Percentiles rank a stretch among this genome's conserved stretches.
Evolutionary conservation across 1,140 invertebrate genomes (phyloP).

Genomic region (Bombus sylvicola): DNA sequence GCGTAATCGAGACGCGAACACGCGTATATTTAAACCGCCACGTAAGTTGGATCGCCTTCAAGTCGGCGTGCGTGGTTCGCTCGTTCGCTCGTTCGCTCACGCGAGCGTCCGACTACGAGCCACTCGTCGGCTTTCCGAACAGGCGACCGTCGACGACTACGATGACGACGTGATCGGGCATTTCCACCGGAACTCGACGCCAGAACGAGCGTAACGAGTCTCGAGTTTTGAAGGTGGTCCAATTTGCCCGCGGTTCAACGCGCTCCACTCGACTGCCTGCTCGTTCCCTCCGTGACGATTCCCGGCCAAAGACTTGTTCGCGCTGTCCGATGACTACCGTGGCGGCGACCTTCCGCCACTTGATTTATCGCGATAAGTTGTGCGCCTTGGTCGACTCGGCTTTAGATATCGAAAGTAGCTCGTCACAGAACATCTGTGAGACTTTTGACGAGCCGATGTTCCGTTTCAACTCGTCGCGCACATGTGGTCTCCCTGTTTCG

Average conservation of each 20-base stretch:
- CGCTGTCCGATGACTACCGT: conserved; percentile 64
- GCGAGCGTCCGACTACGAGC: not conserved
- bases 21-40: conserved; percentile 67
- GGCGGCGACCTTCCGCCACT: conserved; percentile 71
- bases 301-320: conserved; percentile 49
- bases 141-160: not conserved
- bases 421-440: conserved; percentile 47
- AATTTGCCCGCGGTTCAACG: conserved; percentile 62
- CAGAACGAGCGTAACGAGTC: conserved; percentile 15
- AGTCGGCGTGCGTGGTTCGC: conserved; percentile 14
- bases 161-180: conserved; percentile 1
- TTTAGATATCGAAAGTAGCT: conserved; percentile 55
- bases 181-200: conserved; percentile 22
- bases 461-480: not conserved
- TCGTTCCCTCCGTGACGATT: conserved; percentile 63
- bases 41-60: conserved; percentile 60
- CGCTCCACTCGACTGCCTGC: conserved; percentile 20
- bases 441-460: conserved; percentile 38
- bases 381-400: conserved; percentile 40
- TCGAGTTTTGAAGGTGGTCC: conserved; percentile 60
- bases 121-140: not conserved
- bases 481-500: conserved; percentile 21
- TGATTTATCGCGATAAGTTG: conserved; percentile 73
- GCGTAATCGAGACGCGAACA: conserved; percentile 61
- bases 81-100: not conserved